A percentile compares a stretch with the other conserved stretches of the same genome.
phyloP scores from a whole-genome alignment of 1,140 invertebrate species.

The Doryteuthis pealeii region DNA sequence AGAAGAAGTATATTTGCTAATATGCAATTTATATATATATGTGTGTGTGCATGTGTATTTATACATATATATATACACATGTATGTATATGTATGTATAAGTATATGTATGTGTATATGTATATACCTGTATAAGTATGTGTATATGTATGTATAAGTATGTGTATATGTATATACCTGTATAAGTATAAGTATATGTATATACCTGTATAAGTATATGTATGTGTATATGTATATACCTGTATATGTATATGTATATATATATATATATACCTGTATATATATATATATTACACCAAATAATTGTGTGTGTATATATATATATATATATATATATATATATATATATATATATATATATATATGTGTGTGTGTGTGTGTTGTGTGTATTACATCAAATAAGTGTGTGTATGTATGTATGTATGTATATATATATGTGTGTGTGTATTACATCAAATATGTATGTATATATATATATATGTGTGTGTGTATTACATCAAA shows the following conservation, averaged over 20 bases:
- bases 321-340: neutral
- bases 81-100: neutral
- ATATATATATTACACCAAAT: neutral
- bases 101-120: neutral
- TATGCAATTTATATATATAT: neutral
- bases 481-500: no score
- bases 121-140: neutral
- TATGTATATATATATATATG: conserved; percentile 3
- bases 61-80: neutral
- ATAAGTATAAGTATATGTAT: neutral
- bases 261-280: neutral
- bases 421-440: neutral
- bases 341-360: neutral
- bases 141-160: neutral
- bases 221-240: neutral
- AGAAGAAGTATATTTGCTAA: neutral
- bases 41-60: neutral
- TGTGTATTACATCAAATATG: neutral
- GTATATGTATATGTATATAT: neutral
- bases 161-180: neutral
- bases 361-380: neutral
- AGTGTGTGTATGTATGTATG: neutral
- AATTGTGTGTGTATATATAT: neutral
- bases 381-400: neutral
- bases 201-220: neutral